phyloP scores from a whole-genome alignment of 2,888 invertebrate species.

The Acrobasis consociella region DNA sequence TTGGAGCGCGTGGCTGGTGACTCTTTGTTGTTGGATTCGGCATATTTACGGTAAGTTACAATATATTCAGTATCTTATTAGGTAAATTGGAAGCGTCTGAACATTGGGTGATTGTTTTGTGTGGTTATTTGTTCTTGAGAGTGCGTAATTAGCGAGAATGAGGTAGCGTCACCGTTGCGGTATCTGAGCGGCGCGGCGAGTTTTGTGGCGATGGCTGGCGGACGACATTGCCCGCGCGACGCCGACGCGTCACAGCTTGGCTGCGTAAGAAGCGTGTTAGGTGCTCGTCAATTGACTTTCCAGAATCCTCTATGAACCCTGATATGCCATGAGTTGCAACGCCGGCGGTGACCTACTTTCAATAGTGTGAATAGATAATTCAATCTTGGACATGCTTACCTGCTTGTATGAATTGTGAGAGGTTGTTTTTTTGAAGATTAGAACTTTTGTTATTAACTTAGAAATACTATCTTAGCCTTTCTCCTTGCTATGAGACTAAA shows the following conservation, averaged over 20 bases:
- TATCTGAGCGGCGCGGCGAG: slow-evolving; percentile 55
- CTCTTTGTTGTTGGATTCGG: slow-evolving; percentile 81
- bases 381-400: neutral
- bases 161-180: slow-evolving; percentile 69
- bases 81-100: slow-evolving; percentile 35
- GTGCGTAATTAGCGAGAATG: slow-evolving; percentile 45
- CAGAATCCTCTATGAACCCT: slow-evolving; percentile 51
- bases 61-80: slow-evolving; percentile 43
- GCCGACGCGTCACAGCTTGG: slow-evolving; percentile 70
- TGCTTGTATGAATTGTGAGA: neutral
- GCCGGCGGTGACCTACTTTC: slow-evolving; percentile 31
- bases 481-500: no score
- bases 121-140: slow-evolving; percentile 27
- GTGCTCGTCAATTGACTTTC: slow-evolving; percentile 54
- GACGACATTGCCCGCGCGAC: slow-evolving; percentile 66
- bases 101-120: slow-evolving; percentile 36
- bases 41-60: slow-evolving; percentile 75
- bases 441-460: no score
- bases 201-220: slow-evolving; percentile 57
- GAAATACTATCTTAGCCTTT: no score
- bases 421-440: no score
- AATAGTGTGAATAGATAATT: slow-evolving; percentile 3
- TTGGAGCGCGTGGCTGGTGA: slow-evolving; percentile 82
- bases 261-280: slow-evolving; percentile 64
- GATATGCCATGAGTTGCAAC: slow-evolving; percentile 17